A percentile compares a stretch with the other conserved stretches of the same genome.
Conservation (phyloP, 1,140 invertebrate genomes). For the Polypedilum vanderplanki region DNA sequence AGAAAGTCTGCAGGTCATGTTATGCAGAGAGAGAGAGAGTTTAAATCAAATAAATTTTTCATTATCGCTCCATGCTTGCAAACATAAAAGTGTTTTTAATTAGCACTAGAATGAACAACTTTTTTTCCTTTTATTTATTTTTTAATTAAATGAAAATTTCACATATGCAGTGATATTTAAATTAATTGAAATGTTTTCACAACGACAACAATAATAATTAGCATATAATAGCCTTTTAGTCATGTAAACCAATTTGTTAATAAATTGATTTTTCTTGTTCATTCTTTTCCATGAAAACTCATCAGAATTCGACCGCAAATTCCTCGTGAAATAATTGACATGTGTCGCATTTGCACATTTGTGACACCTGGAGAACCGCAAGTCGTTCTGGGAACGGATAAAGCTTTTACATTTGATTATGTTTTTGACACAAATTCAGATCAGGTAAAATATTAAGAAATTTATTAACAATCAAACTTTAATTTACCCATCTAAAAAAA, state of each 20-base stretch:
- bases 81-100: too few species aligned
- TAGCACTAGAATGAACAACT: too few species aligned
- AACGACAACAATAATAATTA: too few species aligned
- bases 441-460: constrained; percentile 46
- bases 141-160: too few species aligned
- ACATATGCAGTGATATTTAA: too few species aligned
- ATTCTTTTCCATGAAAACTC: neutral
- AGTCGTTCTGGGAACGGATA: constrained; percentile 86
- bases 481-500: neutral
- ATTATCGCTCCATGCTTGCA: too few species aligned
- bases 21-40: too few species aligned
- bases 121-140: too few species aligned
- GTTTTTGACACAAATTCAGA: constrained; percentile 77
- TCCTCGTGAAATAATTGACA: constrained; percentile 85
- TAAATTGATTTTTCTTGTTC: neutral
- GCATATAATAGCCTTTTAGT: too few species aligned
- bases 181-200: too few species aligned
- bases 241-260: neutral
- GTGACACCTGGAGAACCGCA: constrained; percentile 84
- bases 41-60: too few species aligned
- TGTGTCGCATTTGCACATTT: constrained; percentile 86
- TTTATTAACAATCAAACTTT: neutral
- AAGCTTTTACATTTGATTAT: constrained; percentile 95
- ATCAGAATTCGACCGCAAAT: constrained; percentile 79
- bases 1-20: too few species aligned